A percentile compares a stretch with the other conserved stretches of the same genome.
Conservation (phyloP, 2,888 invertebrate genomes). For the Scaptomyza flava region DNA sequence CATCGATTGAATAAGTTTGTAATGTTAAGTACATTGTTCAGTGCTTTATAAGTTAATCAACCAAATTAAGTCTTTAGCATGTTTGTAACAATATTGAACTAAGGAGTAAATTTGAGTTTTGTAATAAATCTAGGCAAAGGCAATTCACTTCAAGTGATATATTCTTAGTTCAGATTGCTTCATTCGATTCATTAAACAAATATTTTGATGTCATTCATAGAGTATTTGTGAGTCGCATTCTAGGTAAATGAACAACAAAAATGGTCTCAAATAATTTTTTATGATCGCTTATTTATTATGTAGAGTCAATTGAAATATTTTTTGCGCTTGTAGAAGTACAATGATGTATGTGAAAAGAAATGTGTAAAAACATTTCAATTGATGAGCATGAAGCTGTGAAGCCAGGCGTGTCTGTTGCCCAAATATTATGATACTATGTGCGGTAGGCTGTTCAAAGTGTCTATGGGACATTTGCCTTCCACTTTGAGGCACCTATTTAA, state of each 20-base stretch:
- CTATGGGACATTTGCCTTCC: slow-evolving; percentile 29
- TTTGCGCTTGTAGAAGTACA: slow-evolving; percentile 35
- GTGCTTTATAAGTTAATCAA: not conserved
- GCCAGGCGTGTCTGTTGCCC: slow-evolving; percentile 1
- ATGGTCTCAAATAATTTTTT: slow-evolving; percentile 6
- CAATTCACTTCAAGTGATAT: not conserved
- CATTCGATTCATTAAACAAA: no score
- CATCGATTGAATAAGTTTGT: slow-evolving; percentile 3
- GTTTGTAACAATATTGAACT: not conserved
- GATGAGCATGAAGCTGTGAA: slow-evolving; percentile 3
- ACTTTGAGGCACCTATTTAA: slow-evolving; percentile 15
- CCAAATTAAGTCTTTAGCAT: not conserved
- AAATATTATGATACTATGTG: slow-evolving; percentile 16
- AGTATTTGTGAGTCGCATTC: slow-evolving; percentile 6
- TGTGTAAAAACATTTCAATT: slow-evolving; percentile 8
- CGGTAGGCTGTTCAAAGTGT: slow-evolving; percentile 7
- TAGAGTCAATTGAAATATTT: slow-evolving; percentile 48
- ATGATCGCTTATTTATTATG: slow-evolving; percentile 28
- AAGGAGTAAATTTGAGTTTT: not conserved
- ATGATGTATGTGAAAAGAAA: slow-evolving; percentile 30
- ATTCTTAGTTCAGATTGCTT: not conserved
- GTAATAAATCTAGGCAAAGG: not conserved
- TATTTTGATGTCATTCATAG: not conserved
- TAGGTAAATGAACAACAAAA: not conserved
- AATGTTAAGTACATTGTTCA: not conserved